Evolutionary conservation across 1,140 invertebrate genomes (phyloP).

Genomic region (Drosophila carrolli): DNA sequence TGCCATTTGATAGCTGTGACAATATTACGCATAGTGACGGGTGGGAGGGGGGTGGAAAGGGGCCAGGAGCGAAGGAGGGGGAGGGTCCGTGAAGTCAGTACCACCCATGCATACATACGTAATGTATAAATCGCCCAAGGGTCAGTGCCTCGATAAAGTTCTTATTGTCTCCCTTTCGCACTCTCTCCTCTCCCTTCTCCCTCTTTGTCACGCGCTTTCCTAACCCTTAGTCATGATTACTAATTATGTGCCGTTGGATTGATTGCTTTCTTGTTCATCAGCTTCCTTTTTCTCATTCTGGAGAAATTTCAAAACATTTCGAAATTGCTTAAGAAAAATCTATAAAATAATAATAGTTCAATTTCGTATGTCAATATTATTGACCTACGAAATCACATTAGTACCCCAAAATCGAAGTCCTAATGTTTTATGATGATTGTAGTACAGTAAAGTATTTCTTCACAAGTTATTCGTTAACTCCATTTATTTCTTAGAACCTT

Average conservation of each 20-base stretch:
- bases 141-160: slow-evolving; percentile 66
- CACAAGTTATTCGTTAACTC: no score
- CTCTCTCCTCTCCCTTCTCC: not conserved
- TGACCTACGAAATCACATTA: not conserved
- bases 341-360: no score
- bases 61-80: not conserved
- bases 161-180: slow-evolving; percentile 16
- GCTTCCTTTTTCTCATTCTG: not conserved
- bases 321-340: not conserved
- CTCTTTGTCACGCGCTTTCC: slow-evolving; percentile 25
- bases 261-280: slow-evolving; percentile 11
- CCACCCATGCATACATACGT: slow-evolving; percentile 6
- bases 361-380: not conserved
- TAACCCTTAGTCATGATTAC: slow-evolving; percentile 34
- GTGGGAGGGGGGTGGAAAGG: not conserved
- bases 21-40: slow-evolving; percentile 29
- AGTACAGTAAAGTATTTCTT: no score
- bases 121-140: slow-evolving; percentile 28
- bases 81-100: not conserved
- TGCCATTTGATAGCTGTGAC: slow-evolving; percentile 59
- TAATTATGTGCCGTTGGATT: slow-evolving; percentile 38
- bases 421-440: no score
- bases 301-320: not conserved
- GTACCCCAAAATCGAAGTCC: not conserved
- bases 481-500: no score